Base-by-base conservation (phyloP, 2,113 vertebrate species). In the Labeo rohita region DNA sequence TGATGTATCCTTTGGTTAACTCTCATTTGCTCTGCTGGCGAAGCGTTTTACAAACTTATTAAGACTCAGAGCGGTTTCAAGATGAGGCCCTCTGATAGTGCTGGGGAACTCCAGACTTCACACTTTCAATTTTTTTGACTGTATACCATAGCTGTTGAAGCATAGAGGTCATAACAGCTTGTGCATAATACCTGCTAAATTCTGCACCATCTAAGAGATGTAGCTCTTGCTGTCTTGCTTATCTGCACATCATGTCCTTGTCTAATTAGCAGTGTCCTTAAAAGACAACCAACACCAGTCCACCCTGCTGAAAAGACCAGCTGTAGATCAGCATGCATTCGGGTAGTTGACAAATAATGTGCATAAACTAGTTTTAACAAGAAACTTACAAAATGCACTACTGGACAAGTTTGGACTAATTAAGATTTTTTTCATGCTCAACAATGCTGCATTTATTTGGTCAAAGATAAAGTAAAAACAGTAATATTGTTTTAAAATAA, bases 71-170 rank as follows among this genome's bases (percentile, higher is more conserved):
- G 77, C n/a, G 3, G 56, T n/a, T 61, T 56, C 39, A 65, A 45
- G 78, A 65, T 80, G 12, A 65, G n/a, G 59, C 43, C 4, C n/a
- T 47, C 78, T 49, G 78, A 65, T 80, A 47, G 78, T n/a, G 16
- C n/a, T 80, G 78, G 78, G 59, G 78, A 80, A 49, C 59, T 80
- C 43, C 78, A 65, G 39, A 28, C 59, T 65, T 49, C 13, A 65
- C 21, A 65, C 39, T 28, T 65, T 45, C 0, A n/a, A 15, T 13
- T 49, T 65, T 80, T 47, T 34, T 74, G 21, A 74, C 21, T 3
- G 6, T 8, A 12, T 74, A 74, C 4, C 68, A 0, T 45, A 72
- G 16, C 36, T 21, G 16, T 43, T 72, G 21, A 11, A 21, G 56
- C 56, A 45, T 43, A 79, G 75, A 52, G 75, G 49, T n/a, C 34